Percentiles rank a stretch among this genome's conserved stretches.
These are phyloP conservation scores for Nipponacmea schrenckii DNA, from an alignment of 2,888 invertebrate genomes.

Conservation along the genomic window DNA sequence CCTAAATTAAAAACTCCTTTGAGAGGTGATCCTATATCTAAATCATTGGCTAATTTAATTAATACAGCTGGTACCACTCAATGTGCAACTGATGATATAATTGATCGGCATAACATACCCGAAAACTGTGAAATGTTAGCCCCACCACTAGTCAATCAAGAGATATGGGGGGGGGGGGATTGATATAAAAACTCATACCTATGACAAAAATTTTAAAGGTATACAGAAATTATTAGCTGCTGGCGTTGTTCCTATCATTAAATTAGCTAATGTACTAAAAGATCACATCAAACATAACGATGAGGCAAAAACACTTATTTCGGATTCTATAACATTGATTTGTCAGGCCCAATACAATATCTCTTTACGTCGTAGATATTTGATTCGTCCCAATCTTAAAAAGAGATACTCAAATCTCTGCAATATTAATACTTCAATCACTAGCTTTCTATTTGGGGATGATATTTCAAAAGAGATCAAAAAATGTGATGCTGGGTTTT, in stretches of 20 bases:
- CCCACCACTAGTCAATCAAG: not conserved
- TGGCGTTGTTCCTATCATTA: not conserved
- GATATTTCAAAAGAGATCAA: slow-evolving; percentile 1
- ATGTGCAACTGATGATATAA: not conserved
- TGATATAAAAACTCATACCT: not conserved
- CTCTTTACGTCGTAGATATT: not conserved
- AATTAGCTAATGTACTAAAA: not conserved
- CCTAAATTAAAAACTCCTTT: not conserved
- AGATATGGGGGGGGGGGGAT: not conserved
- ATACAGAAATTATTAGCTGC: not conserved
- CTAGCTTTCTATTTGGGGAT: not conserved
- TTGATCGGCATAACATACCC: not conserved
- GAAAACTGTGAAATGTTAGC: not conserved
- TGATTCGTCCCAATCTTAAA: not conserved
- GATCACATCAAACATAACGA: not conserved
- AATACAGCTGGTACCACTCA: not conserved
- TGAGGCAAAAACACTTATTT: not conserved
- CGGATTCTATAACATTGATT: not conserved
- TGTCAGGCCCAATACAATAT: not conserved
- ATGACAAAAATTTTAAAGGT: not conserved
- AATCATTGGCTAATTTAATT: not conserved
- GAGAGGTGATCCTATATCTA: not conserved
- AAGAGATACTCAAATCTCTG: not conserved
- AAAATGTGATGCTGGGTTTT: too few relatives aligned
- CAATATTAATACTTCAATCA: not conserved